Evolutionary conservation across 2,113 vertebrate genomes (phyloP).

Genomic region (Oxygymnocypris stewartii): DNA sequence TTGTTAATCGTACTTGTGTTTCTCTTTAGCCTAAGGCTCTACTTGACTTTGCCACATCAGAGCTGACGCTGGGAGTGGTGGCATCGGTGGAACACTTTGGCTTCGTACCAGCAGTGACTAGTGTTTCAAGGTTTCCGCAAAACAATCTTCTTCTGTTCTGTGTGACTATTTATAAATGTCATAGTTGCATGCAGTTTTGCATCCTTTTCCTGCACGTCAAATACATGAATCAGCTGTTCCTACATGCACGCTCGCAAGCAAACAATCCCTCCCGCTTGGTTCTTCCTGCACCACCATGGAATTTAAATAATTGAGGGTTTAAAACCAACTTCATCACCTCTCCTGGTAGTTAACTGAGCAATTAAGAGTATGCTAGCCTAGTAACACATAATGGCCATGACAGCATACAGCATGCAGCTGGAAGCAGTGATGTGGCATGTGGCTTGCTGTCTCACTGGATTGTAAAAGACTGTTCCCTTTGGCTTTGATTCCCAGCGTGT

Average conservation of each 20-base stretch:
- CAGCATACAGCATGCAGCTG: slow-evolving; percentile 52
- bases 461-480: slow-evolving; percentile 46
- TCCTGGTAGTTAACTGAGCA: slow-evolving; percentile 21
- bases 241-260: slow-evolving; percentile 9
- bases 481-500: slow-evolving; percentile 52
- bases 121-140: slow-evolving; percentile 33
- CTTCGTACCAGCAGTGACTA: slow-evolving; percentile 42
- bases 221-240: slow-evolving; percentile 40
- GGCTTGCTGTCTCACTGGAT: slow-evolving; percentile 46
- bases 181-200: neutral
- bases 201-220: slow-evolving; percentile 40
- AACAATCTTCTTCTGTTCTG: slow-evolving; percentile 23
- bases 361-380: slow-evolving; percentile 36
- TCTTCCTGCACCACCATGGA: slow-evolving; percentile 41
- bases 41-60: slow-evolving; percentile 48
- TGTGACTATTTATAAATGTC: slow-evolving; percentile 15
- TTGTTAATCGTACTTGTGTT: neutral
- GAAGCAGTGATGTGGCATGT: slow-evolving; percentile 49
- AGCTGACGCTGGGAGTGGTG: slow-evolving; percentile 46
- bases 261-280: slow-evolving; percentile 3
- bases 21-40: slow-evolving; percentile 12
- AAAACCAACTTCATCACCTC: slow-evolving; percentile 41
- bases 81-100: slow-evolving; percentile 42
- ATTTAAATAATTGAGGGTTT: slow-evolving; percentile 48
- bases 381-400: slow-evolving; percentile 39